A percentile compares a stretch with the other conserved stretches of the same genome.
phyloP scores from a whole-genome alignment of 2,888 invertebrate genomes.

The Arge pagana region DNA sequence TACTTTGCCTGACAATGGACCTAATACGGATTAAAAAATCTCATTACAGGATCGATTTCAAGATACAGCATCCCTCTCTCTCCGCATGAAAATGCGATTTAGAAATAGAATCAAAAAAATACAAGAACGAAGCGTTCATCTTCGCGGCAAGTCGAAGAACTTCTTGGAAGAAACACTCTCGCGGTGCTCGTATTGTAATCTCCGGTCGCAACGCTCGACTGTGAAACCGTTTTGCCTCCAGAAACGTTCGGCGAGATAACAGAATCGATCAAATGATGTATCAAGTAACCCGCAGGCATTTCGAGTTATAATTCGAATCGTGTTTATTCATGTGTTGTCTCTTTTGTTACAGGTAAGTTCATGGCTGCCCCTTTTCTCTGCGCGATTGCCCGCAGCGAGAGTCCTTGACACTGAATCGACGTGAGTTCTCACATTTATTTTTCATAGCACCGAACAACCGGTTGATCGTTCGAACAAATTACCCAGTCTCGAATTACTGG shows the following conservation, averaged over 20 bases:
- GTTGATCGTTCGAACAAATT: no score
- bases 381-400: no score
- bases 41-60: conserved; percentile 37
- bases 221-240: not conserved
- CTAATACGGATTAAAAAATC: conserved; percentile 35
- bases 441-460: no score
- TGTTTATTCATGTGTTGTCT: no score
- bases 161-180: not conserved
- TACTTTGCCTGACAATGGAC: conserved; percentile 26
- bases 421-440: no score
- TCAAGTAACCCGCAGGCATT: no score
- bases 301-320: no score
- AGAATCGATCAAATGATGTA: no score
- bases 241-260: no score
- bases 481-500: no score
- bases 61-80: conserved; percentile 27
- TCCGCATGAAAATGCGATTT: conserved; percentile 34
- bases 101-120: conserved; percentile 15
- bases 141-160: conserved; percentile 3
- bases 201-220: not conserved
- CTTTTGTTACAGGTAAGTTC: conserved; percentile 8
- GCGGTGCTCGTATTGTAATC: not conserved
- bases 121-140: not conserved
- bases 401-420: no score
- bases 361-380: no score